Evolutionary conservation across 2,797 vertebrate species (phyloP).

Genomic region (Hafferia zeledoni): DNA sequence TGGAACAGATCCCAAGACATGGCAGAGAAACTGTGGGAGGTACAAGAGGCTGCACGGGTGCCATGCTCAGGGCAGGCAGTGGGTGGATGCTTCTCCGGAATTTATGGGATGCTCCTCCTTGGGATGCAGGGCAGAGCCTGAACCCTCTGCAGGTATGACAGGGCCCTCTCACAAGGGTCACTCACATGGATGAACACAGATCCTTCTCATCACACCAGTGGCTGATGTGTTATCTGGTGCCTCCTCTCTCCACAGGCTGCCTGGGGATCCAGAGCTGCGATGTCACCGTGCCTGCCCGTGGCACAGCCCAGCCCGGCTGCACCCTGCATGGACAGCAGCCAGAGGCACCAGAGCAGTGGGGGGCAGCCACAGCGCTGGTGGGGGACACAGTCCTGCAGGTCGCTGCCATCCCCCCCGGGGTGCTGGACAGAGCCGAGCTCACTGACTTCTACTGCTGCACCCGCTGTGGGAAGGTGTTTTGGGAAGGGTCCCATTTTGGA

Average conservation of each 20-base stretch:
- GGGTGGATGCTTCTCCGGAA: not conserved
- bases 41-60: not conserved
- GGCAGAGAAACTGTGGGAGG: rapidly evolving
- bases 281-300: rapidly evolving
- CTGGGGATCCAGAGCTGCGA: rapidly evolving
- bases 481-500: slow-evolving; percentile 89
- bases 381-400: slow-evolving; percentile 77
- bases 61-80: not conserved
- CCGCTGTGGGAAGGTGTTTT: slow-evolving; percentile 89
- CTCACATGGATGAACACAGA: not conserved
- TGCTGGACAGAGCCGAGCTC: slow-evolving; percentile 75
- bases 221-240: not conserved
- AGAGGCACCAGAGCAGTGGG: slow-evolving; percentile 38
- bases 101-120: not conserved
- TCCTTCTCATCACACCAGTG: not conserved
- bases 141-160: not conserved
- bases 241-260: slow-evolving; percentile 4
- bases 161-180: rapidly evolving
- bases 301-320: not conserved
- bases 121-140: not conserved
- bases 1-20: not conserved
- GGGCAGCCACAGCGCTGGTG: slow-evolving; percentile 44
- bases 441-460: slow-evolving; percentile 85
- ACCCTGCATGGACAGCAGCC: slow-evolving; percentile 63
- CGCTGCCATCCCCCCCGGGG: slow-evolving; percentile 68